Evolutionary conservation across 2,888 invertebrate species (phyloP), one percentile per base, ranked within the genome.

Genomic region (Erebia epiphron): DNA sequence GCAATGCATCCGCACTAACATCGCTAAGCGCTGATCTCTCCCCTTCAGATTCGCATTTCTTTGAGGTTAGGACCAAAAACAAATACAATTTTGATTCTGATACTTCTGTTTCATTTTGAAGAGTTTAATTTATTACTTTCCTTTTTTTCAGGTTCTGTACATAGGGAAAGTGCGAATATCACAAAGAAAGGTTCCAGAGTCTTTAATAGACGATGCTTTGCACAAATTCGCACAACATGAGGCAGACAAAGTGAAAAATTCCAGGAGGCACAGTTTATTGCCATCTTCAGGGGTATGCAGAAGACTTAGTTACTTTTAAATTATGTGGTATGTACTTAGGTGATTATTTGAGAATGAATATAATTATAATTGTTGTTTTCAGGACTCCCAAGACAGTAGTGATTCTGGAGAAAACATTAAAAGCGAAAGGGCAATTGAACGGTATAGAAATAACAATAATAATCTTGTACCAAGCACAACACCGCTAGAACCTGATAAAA

Each of bases 131-230:
- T 52, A 52, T n/a, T 52, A 16, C 0, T 52, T 52, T 52, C n/a
- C n/a, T 46, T 46, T 13, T n/a, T 86, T 86, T 3, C 85, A 97
- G 96, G 97, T 98, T 3, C 93, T 98, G 75, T 98, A 98, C 86
- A 96, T 98, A 63, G 98, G 98, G 0, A 98, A 98, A 91, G 98
- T 98, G 63, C 95, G 97, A 76, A 97, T 98, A 78, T 97, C 97
- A 54, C 96, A 97, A 82, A 95, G 97, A 81, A 98, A 97, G 84
- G 96, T 98, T 0, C 97, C 98, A 0, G 97, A 97, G 76, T 95
- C 97, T 0, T 96, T 98, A 79, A 98, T 98, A 78, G 99, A 99
- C 83, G 98, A 98, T 83, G 97, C 98, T 1, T 90, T 98, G 70
- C 95, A 96, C 72, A 98, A 97, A 86, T 97, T 98, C 80, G 95